A percentile compares a stretch with the other conserved stretches of the same genome.
These are phyloP conservation scores for Corythoichthys haematopterus DNA, from an alignment of 2,113 vertebrate species.

Conservation along the genomic window DNA sequence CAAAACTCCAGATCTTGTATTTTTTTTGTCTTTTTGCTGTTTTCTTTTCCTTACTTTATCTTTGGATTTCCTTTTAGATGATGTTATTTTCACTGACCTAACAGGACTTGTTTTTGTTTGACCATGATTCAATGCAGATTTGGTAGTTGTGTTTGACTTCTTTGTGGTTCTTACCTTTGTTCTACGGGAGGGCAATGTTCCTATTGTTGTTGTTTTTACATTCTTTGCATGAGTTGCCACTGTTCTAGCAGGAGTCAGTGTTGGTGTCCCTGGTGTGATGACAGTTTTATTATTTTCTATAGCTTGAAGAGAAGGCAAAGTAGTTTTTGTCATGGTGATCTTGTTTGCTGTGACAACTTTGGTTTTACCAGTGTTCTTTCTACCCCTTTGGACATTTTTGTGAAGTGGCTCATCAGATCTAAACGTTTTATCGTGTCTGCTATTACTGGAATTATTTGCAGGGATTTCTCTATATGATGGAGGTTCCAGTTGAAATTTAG, in stretches of 20 bases:
- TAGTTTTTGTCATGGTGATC: slow-evolving; percentile 12
- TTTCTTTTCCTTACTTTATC: slow-evolving; percentile 22
- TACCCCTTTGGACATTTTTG: slow-evolving; percentile 10
- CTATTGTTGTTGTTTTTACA: slow-evolving; percentile 5
- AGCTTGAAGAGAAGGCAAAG: slow-evolving; percentile 8
- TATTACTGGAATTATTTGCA: slow-evolving; percentile 22
- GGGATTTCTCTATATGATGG: slow-evolving; percentile 43
- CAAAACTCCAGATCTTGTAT: slow-evolving; percentile 30
- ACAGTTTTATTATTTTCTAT: slow-evolving; percentile 12
- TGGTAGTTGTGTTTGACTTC: slow-evolving; percentile 10
- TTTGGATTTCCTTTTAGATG: slow-evolving; percentile 9
- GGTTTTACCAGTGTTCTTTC: background rate
- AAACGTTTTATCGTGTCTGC: slow-evolving; percentile 13
- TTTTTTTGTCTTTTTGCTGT: slow-evolving; percentile 32
- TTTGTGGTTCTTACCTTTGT: slow-evolving; percentile 21
- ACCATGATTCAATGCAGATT: background rate
- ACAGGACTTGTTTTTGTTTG: background rate
- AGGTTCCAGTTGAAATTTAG: slow-evolving; percentile 61
- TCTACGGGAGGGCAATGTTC: slow-evolving; percentile 10
- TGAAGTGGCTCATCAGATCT: slow-evolving; percentile 34
- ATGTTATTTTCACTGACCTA: slow-evolving; percentile 9
- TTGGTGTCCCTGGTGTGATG: slow-evolving; percentile 9
- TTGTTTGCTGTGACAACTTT: slow-evolving; percentile 9
- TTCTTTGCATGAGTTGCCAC: slow-evolving; percentile 10
- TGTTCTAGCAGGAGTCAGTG: slow-evolving; percentile 9